A percentile compares a stretch with the other conserved stretches of the same genome.
Evolutionary conservation across 2,797 vertebrate genomes (phyloP).

Genomic region (Melopsittacus undulatus): DNA sequence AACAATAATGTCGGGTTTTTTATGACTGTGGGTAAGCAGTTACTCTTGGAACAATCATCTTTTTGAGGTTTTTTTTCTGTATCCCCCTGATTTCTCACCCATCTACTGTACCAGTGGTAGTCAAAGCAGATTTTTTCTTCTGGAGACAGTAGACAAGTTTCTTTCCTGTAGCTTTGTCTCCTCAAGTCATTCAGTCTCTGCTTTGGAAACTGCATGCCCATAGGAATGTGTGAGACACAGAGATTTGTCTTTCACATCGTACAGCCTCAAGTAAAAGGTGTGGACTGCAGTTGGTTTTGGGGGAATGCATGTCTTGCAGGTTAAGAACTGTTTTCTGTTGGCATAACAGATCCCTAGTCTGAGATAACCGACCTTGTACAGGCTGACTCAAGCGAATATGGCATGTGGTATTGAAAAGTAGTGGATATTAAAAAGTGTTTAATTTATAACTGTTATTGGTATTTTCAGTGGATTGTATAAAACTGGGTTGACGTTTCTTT

Average conservation of each 20-base stretch:
- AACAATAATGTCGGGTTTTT: neutral
- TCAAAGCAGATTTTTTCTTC: neutral
- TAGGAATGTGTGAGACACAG: neutral
- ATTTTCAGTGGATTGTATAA: neutral
- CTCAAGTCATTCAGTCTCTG: neutral
- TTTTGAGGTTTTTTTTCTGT: neutral
- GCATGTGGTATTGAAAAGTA: neutral
- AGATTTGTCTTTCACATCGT: neutral
- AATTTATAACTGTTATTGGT: neutral
- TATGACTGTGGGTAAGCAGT: neutral
- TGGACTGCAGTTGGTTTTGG: neutral
- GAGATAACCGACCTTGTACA: neutral
- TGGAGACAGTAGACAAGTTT: neutral
- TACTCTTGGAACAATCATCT: neutral
- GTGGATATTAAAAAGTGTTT: neutral
- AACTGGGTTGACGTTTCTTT: neutral
- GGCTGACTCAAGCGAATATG: neutral
- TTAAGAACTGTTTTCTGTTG: neutral
- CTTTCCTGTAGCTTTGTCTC: neutral
- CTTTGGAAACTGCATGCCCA: neutral
- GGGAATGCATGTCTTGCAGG: accelerated
- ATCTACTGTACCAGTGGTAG: neutral
- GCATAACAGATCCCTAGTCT: neutral
- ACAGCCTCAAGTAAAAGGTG: neutral
- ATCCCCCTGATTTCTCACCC: neutral